These are phyloP conservation scores for Dryocosmus kuriphilus DNA, from an alignment of 2,888 invertebrate genomes.

Conservation along the genomic window DNA sequence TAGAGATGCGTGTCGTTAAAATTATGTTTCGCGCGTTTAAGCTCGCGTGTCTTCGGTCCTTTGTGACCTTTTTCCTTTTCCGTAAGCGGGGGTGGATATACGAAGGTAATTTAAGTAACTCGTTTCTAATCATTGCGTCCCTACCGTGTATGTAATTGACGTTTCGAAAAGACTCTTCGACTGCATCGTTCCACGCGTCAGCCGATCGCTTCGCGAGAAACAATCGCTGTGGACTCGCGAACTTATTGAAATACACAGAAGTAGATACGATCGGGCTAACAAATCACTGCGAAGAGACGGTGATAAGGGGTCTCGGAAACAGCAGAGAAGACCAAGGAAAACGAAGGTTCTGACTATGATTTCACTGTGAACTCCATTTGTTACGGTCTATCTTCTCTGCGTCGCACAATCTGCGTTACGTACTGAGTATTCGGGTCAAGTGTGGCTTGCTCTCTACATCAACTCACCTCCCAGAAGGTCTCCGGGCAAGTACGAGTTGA, in stretches of 20 bases:
- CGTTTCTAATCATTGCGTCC: conserved; percentile 54
- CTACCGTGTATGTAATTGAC: conserved; percentile 69
- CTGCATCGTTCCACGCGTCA: conserved; percentile 40
- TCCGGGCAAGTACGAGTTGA: conserved; percentile 92
- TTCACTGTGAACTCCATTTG: conserved; percentile 8
- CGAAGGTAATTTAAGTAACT: conserved; percentile 57
- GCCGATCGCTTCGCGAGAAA: conserved; percentile 39
- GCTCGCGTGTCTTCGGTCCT: conserved; percentile 34
- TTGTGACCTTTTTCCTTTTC: conserved; percentile 45
- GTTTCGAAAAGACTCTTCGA: conserved; percentile 68
- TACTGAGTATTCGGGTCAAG: conserved; percentile 48
- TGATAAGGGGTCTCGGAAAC: conserved; percentile 11
- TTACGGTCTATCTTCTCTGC: conserved; percentile 17
- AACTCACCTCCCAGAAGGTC: conserved; percentile 93
- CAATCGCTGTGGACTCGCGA: conserved; percentile 42
- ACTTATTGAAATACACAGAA: conserved; percentile 38
- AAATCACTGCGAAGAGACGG: conserved; percentile 20
- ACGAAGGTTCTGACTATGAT: conserved; percentile 21
- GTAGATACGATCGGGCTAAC: conserved; percentile 28
- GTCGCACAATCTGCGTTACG: conserved; percentile 33
- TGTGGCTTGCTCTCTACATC: conserved; percentile 81
- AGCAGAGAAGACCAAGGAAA: conserved; percentile 22
- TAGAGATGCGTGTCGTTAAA: conserved; percentile 46
- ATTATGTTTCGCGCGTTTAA: conserved; percentile 23
- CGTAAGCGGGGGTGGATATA: conserved; percentile 3